Base-by-base conservation (phyloP, 2,797 vertebrate genomes). In the Rhabdomys pumilio region DNA sequence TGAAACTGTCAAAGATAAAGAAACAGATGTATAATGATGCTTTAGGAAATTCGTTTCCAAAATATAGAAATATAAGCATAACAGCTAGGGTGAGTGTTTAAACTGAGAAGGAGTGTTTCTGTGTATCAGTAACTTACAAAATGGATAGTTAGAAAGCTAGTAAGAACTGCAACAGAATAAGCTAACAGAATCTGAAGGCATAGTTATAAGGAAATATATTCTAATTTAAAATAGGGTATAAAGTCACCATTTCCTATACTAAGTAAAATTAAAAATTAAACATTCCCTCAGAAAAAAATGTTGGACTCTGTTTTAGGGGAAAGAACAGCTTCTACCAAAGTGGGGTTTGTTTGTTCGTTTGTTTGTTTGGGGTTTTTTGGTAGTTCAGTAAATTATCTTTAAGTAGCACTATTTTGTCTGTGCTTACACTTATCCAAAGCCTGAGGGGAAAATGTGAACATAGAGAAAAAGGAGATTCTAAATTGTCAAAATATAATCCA, bases 401-500 rank as follows among this genome's bases (percentile, higher is more conserved):
- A 53, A 65, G 87, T 41, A 90, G 50, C 3, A 63, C 55, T 79
- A 38, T 41, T 93, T 95, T 82, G 10, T 83, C 31, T 90, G 0
- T 85, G 38, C 5, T 79, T 61, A 91, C 69, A 55, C 44, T 91
- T 94, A 92, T 83, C 57, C 91, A 88, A 94, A 85, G 26, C 22
- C 47, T n/a, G 63, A 20, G 93, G 82, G 13, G 75, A 82, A 14
- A 92, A 24, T 75, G 20, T 79, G 3, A 89, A 77, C 10, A 67
- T 90, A 94, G 9, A 50, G n/a, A 34, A 61, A 89, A 69, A 24
- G 50, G 15, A 86, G 65, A 10, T 47, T 61, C 44, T 77, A 91
- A 73, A 77, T 76, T 93, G 34, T 86, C 86, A 90, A 95, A 59
- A 93, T 22, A 76, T 65, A 90, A 85, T 84, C 93, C 53, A 83